Conservation (phyloP, 1,140 invertebrate species). For the Caerostris darwini region DNA sequence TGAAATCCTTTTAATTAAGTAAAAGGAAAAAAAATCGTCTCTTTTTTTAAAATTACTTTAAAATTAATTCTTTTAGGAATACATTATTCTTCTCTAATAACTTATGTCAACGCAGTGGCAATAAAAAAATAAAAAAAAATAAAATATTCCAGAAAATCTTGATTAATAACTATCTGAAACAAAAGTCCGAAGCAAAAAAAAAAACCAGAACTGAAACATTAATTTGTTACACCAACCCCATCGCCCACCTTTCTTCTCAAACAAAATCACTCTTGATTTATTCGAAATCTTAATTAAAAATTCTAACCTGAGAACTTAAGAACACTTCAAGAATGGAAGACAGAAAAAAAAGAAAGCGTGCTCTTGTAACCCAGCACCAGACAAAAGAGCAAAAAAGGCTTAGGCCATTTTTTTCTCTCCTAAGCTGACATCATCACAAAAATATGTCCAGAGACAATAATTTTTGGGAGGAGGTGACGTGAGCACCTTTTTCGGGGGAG, state of each 20-base stretch:
- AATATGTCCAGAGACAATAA: neutral
- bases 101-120: too few relatives aligned
- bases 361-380: neutral
- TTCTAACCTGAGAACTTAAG: slow-evolving; percentile 7
- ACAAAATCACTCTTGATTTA: neutral
- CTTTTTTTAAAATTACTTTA: too few relatives aligned
- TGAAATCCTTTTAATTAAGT: too few relatives aligned
- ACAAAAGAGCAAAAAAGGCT: neutral
- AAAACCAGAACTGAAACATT: neutral
- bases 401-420: neutral
- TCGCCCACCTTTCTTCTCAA: neutral
- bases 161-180: neutral
- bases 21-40: too few relatives aligned
- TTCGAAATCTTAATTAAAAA: neutral
- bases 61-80: too few relatives aligned
- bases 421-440: slow-evolving; percentile 9
- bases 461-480: neutral
- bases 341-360: neutral
- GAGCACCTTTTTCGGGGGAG: neutral
- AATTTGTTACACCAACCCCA: neutral
- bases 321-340: neutral
- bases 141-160: neutral
- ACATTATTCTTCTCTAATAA: too few relatives aligned
- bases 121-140: too few relatives aligned
- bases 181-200: neutral